These are phyloP conservation scores for Gopherus evgoodei DNA, from an alignment of 2,113 vertebrate genomes.

Conservation along the genomic window DNA sequence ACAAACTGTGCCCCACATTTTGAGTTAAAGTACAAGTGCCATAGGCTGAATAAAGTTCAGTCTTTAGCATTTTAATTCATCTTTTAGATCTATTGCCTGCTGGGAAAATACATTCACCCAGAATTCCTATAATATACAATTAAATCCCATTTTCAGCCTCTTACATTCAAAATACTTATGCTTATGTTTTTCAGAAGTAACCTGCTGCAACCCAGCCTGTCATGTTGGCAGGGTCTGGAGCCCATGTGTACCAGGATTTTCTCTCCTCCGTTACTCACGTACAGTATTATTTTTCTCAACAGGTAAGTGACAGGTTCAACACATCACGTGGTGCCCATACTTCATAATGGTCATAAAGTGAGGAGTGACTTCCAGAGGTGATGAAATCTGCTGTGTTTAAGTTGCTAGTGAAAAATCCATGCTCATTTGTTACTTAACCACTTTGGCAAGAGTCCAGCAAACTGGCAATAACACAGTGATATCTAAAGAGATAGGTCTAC, in stretches of 20 bases:
- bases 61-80: not conserved
- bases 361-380: not conserved
- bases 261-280: not conserved
- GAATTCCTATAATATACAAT: rapidly evolving
- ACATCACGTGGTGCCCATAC: not conserved
- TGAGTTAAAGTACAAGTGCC: not conserved
- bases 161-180: not conserved
- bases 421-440: slow-evolving; percentile 8
- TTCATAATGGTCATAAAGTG: slow-evolving; percentile 8
- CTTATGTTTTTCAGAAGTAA: not conserved
- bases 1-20: not conserved
- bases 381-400: not conserved
- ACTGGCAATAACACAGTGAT: not conserved
- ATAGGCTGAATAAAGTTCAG: rapidly evolving
- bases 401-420: not conserved
- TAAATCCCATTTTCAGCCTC: not conserved
- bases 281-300: not conserved
- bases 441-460: slow-evolving; percentile 13
- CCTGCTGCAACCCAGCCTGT: not conserved
- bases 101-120: not conserved
- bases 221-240: not conserved
- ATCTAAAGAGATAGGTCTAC: not conserved
- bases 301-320: not conserved
- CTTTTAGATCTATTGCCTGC: rapidly evolving
- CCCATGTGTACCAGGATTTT: not conserved